Percentiles rank a stretch among this genome's conserved stretches.
Evolutionary conservation across 2,113 vertebrate species (phyloP).

Genomic region (Loxodonta africana): DNA sequence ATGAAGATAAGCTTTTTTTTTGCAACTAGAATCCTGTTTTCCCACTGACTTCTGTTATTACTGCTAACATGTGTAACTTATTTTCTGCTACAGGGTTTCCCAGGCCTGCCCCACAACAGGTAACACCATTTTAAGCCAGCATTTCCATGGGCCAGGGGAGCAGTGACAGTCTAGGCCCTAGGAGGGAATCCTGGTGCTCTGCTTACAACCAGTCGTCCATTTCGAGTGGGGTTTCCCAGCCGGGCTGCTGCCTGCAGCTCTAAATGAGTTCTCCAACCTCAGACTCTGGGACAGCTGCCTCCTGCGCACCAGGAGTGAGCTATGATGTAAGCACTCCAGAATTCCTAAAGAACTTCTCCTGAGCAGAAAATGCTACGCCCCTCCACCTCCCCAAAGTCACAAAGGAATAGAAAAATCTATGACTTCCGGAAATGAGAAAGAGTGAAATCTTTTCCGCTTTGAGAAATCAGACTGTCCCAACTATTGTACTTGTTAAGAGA

Average conservation of each 20-base stretch:
- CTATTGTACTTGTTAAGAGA: slow-evolving; percentile 49
- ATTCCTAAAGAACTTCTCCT: slow-evolving; percentile 24
- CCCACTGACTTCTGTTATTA: not conserved
- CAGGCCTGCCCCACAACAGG: not conserved
- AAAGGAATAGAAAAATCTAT: not conserved
- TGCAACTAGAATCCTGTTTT: not conserved
- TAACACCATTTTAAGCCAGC: not conserved
- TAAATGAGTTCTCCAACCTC: not conserved
- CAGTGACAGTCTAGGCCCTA: not conserved
- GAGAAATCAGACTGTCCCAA: not conserved
- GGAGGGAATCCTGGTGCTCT: not conserved
- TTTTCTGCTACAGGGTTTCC: not conserved
- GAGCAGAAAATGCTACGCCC: not conserved
- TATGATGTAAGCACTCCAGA: slow-evolving; percentile 7
- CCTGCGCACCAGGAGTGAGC: not conserved
- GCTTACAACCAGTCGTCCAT: not conserved
- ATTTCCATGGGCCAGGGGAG: not conserved
- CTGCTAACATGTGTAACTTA: not conserved
- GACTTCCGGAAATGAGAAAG: not conserved
- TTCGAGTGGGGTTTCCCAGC: not conserved
- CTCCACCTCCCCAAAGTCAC: not conserved
- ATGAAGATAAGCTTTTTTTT: not conserved
- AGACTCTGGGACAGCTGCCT: not conserved
- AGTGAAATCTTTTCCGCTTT: not conserved
- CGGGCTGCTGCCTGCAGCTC: not conserved